Evolutionary conservation across 2,888 invertebrate species (phyloP), one percentile per base, ranked within the genome.

Genomic region (Osedax fenrisi): DNA sequence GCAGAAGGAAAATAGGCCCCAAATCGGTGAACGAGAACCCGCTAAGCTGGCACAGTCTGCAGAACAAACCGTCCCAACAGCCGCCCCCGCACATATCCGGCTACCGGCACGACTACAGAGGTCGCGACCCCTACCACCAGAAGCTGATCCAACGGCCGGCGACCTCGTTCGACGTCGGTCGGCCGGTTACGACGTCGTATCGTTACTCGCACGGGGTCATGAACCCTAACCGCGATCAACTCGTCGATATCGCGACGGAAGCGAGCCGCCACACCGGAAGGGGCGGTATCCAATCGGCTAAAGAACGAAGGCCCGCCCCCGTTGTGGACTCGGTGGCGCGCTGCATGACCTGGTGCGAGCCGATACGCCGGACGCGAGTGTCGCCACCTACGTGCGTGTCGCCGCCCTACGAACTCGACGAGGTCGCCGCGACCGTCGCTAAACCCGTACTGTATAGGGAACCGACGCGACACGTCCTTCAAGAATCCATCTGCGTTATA

Each of bases 161-260:
- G 76, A 81, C 81, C 13, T 82, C 82, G 13, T 76, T 77, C 56
- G 78, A 78, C 76, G 82, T 82, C 23, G 80, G 79, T 26, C 76
- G 77, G 2, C 76, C 79, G 0, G 79, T 80, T 26, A 80, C 80
- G 10, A 81, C 80, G 17, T 79, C 81, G 10, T 83, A 83, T 76
- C 78, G 83, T 25, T 82, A 82, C 76, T 76, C 81, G n/a, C 81
- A 83, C 75, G 80, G 82, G 13, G 75, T 74, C 25, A 79, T 77
- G 64, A 79, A 80, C 2, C 83, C 82, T 1, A 81, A 82, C 59
- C 71, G 62, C 22, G 73, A 22, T 2, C 26, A 22, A 3, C 59
- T 77, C 22, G 27, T 68, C 27, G 27, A 25, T 68, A 25, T 27
- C 22, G 26, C 68, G 21, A 10, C 26, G 22, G 68, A 68, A 2